phyloP scores from a whole-genome alignment of 2,888 invertebrate genomes.

The Tetranychus piercei region DNA sequence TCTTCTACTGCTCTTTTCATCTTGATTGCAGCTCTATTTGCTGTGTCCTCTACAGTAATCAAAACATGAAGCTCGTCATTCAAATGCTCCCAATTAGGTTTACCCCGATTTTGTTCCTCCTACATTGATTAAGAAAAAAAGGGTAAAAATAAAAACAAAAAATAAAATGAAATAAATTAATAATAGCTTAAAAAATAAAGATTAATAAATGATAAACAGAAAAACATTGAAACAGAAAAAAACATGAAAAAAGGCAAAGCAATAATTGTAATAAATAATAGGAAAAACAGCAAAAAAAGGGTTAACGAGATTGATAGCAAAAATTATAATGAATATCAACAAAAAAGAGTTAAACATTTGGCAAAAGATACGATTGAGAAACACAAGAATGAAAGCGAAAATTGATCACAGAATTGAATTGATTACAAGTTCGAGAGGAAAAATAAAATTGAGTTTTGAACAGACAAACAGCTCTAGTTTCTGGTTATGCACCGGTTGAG shows the following conservation, averaged over 20 bases:
- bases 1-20: conserved; percentile 88
- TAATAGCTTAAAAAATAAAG: not conserved
- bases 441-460: too few relatives aligned
- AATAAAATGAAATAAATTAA: not conserved
- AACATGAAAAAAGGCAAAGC: conserved; percentile 6
- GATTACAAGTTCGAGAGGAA: too few relatives aligned
- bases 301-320: too few relatives aligned
- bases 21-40: conserved; percentile 86
- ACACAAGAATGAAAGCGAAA: too few relatives aligned
- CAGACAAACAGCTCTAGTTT: not conserved
- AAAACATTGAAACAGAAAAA: not conserved
- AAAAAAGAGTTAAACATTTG: too few relatives aligned
- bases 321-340: too few relatives aligned
- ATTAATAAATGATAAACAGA: not conserved
- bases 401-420: too few relatives aligned
- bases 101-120: conserved; percentile 98
- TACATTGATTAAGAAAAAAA: conserved; percentile 34
- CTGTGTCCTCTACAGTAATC: conserved; percentile 94
- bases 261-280: not conserved
- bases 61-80: conserved; percentile 96
- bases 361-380: too few relatives aligned
- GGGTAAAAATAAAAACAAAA: not conserved
- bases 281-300: not conserved
- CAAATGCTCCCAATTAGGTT: conserved; percentile 99
- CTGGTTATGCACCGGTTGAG: not conserved